Base-by-base conservation (phyloP, 1,140 invertebrate genomes). In the Leptopilina clavipes region DNA sequence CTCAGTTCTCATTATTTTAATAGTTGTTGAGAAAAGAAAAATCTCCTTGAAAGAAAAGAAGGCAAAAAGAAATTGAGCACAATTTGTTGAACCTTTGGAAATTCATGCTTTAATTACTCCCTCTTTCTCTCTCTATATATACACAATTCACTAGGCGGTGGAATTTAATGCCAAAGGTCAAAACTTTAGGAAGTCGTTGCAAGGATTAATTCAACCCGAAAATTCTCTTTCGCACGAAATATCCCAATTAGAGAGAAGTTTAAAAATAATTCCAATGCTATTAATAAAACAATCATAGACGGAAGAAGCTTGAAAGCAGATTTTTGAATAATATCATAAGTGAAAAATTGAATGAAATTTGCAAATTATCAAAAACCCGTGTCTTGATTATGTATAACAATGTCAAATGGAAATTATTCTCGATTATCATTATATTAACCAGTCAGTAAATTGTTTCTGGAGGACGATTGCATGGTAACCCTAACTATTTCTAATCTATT, bases 81-180 rank as follows among this genome's bases (percentile, higher is more conserved):
- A 52, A n/a, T 52, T 52, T 52, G 7, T 19, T 12, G 3, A 14
- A 65, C 10, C 22, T 65, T 18, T 12, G 3, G 9, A 65, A 31
- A 65, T 65, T 31, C 56, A n/a, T 25, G 22, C 56, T 65, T 65
- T 31, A 65, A 31, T 65, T 65, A 65, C 56, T 65, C 52, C 18
- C 8, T 31, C 25, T 31, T 31, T 31, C 10, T 12, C 14, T 1
- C 12, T 59, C 7, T 22, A 31, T 7, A 31, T 25, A 2, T 14
- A 65, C n/a, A n/a, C n/a, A n/a, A n/a, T 65, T 7, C 11, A n/a
- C 11, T 14, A 65, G 22, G 14, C 11, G 2, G 14, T 40, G 11
- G 22, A n/a, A 65, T 65, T 59, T 59, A 59, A 25, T 1, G 56
- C 56, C 12, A 59, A 59, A 59, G 56, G 19, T 59, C 19, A 59